Base-by-base conservation (phyloP, 1,140 invertebrate species). In the Lerema accius region DNA sequence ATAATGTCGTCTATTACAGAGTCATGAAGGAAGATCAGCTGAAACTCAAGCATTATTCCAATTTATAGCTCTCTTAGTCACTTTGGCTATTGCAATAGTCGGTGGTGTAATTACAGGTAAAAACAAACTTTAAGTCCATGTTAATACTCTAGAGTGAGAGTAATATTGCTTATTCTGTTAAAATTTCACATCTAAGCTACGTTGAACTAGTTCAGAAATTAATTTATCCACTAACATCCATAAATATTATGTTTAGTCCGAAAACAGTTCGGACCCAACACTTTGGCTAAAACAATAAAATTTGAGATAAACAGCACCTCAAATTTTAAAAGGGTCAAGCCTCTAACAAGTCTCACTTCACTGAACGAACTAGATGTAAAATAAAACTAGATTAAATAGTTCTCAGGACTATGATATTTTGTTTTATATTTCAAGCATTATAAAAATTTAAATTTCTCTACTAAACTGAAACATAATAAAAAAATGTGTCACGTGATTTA, bases 61-160 rank as follows among this genome's bases (percentile, higher is more conserved):
- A 49, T 66, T 85, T 6, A 49, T 67, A 10, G 74, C 82, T 4
- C 50, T 82, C 1, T 50, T 64, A 6, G 72, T 67, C 0, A 86
- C 86, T 0, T 9, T 89, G 0, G 73, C 35, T 0, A 13, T 89
- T 6, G 64, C 81, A 4, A 45, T 71, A 0, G 58, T 73, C 3
- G 63, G 65, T 11, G 86, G 86, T 51, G 62, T 72, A 32, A 49
- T 85, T 39, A 84, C 81, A 19, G 86, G 86, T 89, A 66, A 65
- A 66, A 28, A 49, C 15, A 48, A 23, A 23, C n/a, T 1, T 23
- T 4, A 23, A n/a, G n/a, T n/a, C n/a, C n/a, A n/a, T n/a, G n/a
- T n/a, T n/a, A n/a, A n/a, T n/a, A n/a, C n/a, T n/a, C n/a, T n/a
- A n/a, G n/a, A n/a, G n/a, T n/a, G n/a, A n/a, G n/a, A n/a, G n/a